phyloP scores from a whole-genome alignment of 2,888 invertebrate species.

The Spodoptera picta region DNA sequence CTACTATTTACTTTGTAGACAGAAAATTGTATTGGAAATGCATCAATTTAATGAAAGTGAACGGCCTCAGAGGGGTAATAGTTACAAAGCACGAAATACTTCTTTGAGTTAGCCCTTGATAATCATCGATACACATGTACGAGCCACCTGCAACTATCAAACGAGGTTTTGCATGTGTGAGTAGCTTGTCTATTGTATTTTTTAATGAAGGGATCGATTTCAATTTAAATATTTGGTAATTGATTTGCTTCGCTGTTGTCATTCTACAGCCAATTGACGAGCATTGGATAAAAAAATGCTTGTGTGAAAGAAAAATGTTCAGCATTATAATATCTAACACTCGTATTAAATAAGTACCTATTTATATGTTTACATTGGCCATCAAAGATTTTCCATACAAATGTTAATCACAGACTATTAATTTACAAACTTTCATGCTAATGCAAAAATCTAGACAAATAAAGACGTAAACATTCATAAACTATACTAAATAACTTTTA shows the following conservation, averaged over 20 bases:
- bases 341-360: too few relatives aligned
- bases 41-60: slow-evolving; percentile 57
- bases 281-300: too few relatives aligned
- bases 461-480: too few relatives aligned
- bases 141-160: slow-evolving; percentile 39
- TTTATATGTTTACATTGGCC: too few relatives aligned
- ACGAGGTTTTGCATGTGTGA: slow-evolving; percentile 10
- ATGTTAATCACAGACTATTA: too few relatives aligned
- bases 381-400: too few relatives aligned
- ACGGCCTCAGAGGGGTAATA: slow-evolving; percentile 43
- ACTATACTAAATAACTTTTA: too few relatives aligned
- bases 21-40: slow-evolving; percentile 54
- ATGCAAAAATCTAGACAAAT: too few relatives aligned
- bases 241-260: neutral
- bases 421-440: too few relatives aligned
- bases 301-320: too few relatives aligned
- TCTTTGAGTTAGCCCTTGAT: slow-evolving; percentile 46
- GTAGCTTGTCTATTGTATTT: slow-evolving; percentile 1
- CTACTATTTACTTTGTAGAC: slow-evolving; percentile 29
- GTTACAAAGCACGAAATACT: slow-evolving; percentile 49
- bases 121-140: slow-evolving; percentile 23
- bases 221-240: too few relatives aligned
- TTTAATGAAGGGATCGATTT: neutral
- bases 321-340: too few relatives aligned
- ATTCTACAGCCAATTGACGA: neutral